Percentiles rank a stretch among this genome's conserved stretches.
These are phyloP conservation scores for Cephalopterus ornatus DNA, from an alignment of 2,113 vertebrate species.

Conservation along the genomic window DNA sequence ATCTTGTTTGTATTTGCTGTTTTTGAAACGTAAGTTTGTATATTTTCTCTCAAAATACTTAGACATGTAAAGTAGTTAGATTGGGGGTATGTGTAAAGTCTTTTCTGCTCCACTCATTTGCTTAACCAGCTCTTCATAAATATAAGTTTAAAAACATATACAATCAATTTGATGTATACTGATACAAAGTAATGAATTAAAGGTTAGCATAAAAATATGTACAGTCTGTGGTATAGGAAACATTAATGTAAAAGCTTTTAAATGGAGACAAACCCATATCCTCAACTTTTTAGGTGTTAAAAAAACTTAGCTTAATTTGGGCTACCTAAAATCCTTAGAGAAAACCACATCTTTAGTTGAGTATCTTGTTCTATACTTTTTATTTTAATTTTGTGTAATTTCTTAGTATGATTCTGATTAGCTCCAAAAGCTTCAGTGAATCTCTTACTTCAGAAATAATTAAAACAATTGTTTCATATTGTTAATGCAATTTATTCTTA, in stretches of 20 bases:
- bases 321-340: background rate
- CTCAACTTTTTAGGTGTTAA: background rate
- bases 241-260: background rate
- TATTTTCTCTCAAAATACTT: background rate
- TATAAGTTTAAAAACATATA: background rate
- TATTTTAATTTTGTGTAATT: background rate
- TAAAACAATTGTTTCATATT: background rate
- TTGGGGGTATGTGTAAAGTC: background rate
- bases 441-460: background rate
- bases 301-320: background rate
- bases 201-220: background rate
- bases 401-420: background rate
- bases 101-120: background rate
- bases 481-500: background rate
- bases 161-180: background rate
- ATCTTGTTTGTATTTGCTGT: slow-evolving; percentile 93
- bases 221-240: background rate
- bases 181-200: background rate
- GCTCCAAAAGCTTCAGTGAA: background rate
- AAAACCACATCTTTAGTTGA: background rate
- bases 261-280: background rate
- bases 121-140: background rate
- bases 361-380: background rate
- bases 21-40: slow-evolving; percentile 91
- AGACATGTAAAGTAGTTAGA: background rate